These are phyloP conservation scores for Perca fluviatilis DNA, from an alignment of 2,113 vertebrate species.

Conservation along the genomic window DNA sequence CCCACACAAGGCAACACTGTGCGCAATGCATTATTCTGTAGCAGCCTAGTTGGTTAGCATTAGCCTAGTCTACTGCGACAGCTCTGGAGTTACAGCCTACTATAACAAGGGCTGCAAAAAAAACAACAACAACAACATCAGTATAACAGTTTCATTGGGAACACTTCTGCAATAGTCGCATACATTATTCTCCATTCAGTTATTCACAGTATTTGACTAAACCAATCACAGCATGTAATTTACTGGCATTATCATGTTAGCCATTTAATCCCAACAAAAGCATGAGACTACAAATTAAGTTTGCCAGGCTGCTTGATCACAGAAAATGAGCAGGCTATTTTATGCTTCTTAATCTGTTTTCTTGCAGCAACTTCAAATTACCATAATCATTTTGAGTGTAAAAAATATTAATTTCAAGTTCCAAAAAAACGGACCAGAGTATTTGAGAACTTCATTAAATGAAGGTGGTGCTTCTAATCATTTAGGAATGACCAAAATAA, in stretches of 20 bases:
- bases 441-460: background rate
- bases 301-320: background rate
- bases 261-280: background rate
- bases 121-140: background rate
- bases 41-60: conserved; percentile 44
- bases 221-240: background rate
- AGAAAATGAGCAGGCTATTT: background rate
- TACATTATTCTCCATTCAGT: background rate
- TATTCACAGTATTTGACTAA: background rate
- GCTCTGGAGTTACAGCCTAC: conserved; percentile 20
- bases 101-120: conserved; percentile 24
- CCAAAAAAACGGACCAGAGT: background rate
- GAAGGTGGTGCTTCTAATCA: background rate
- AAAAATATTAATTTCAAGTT: background rate
- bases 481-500: background rate
- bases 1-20: conserved; percentile 33
- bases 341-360: background rate
- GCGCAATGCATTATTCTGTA: conserved; percentile 19
- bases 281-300: background rate
- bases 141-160: background rate
- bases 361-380: background rate
- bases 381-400: background rate
- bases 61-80: conserved; percentile 18
- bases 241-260: background rate
- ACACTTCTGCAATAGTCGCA: background rate